These are phyloP conservation scores for Bombus confusus DNA, from an alignment of 1,140 invertebrate genomes.

Conservation along the genomic window DNA sequence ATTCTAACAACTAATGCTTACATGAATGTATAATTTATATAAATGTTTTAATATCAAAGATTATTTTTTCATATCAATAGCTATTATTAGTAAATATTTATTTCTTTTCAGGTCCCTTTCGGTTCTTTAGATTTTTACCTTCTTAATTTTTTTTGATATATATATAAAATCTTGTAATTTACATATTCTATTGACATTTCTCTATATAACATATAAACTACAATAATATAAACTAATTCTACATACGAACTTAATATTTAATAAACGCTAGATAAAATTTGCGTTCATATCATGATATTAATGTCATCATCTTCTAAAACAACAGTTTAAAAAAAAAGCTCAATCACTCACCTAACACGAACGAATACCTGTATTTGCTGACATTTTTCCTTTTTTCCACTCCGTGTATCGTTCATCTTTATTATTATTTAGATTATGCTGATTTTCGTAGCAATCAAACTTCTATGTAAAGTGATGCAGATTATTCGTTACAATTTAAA, in stretches of 20 bases:
- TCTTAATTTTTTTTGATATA: neutral
- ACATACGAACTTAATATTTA: neutral
- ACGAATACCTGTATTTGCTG: conserved; percentile 12
- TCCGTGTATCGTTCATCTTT: neutral
- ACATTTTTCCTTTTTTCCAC: neutral
- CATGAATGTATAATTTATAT: no score
- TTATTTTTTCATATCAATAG: no score
- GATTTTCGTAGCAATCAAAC: neutral
- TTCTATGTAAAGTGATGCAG: neutral
- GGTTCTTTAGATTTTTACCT: neutral
- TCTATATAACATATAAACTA: neutral
- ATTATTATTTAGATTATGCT: neutral
- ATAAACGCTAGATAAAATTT: neutral
- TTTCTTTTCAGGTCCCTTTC: neutral
- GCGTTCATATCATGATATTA: neutral
- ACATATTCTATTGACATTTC: neutral
- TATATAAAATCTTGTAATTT: neutral
- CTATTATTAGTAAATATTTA: neutral
- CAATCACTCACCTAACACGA: neutral
- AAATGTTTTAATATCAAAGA: no score
- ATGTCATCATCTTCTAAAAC: neutral
- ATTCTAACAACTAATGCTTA: neutral
- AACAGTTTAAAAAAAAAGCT: neutral
- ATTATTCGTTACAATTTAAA: neutral
- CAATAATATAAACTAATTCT: neutral